These are phyloP conservation scores for Drosophila gunungcola DNA, from an alignment of 1,140 invertebrate species.

Conservation along the genomic window DNA sequence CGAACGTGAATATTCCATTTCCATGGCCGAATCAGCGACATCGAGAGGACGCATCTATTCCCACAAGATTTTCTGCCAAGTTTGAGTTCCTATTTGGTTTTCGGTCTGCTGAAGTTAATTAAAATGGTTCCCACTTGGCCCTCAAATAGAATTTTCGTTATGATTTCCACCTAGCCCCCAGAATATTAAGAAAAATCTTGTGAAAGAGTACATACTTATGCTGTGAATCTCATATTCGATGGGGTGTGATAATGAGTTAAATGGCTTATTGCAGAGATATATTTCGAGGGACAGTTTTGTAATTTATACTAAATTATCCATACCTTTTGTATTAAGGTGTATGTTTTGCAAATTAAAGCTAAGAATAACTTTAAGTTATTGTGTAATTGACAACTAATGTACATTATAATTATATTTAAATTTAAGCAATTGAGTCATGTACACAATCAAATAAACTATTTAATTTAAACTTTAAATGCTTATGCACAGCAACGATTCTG, in stretches of 20 bases:
- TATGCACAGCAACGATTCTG: no score
- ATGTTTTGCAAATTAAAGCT: not conserved
- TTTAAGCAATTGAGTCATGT: no score
- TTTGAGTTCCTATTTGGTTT: constrained; percentile 76
- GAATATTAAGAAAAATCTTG: not conserved
- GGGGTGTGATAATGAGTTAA: constrained; percentile 61
- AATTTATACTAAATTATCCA: constrained; percentile 30
- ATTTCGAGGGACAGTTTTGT: constrained; percentile 21
- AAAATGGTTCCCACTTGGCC: constrained; percentile 67
- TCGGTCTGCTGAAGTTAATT: constrained; percentile 82
- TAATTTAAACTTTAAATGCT: no score
- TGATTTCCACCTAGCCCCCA: constrained; percentile 41
- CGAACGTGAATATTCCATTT: constrained; percentile 36
- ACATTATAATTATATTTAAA: not conserved
- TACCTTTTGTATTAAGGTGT: constrained; percentile 2
- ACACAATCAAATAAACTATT: no score
- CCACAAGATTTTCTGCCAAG: constrained; percentile 68
- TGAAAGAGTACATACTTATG: constrained; percentile 12
- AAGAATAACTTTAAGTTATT: not conserved
- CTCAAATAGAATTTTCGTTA: constrained; percentile 64
- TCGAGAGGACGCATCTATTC: constrained; percentile 30
- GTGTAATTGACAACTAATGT: not conserved
- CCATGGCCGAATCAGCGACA: constrained; percentile 47
- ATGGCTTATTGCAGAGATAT: constrained; percentile 59
- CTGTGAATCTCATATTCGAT: constrained; percentile 8